Conservation (phyloP, 30 jellyfish, hydroid and myxozoan genomes). For the Turritopsis dohrnii region DNA sequence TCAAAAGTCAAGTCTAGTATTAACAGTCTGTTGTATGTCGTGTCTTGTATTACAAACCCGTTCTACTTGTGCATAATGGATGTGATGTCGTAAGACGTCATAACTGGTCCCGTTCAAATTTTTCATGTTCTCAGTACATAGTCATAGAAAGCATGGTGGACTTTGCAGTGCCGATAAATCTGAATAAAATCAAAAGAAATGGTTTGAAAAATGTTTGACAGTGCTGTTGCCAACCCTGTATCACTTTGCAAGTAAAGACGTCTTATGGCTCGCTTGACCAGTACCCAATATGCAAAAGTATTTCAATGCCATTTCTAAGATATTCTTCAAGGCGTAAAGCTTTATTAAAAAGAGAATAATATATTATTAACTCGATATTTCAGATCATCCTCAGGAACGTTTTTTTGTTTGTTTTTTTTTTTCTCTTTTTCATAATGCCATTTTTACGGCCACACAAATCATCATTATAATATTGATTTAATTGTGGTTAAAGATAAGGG, state of each 20-base stretch:
- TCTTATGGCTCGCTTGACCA: neutral
- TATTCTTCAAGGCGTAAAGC: too few species aligned
- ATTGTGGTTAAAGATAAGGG: neutral
- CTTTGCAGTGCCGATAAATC: conserved; percentile 16
- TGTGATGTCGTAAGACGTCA: neutral
- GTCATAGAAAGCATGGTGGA: conserved; percentile 4
- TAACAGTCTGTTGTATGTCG: neutral
- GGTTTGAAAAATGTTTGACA: neutral
- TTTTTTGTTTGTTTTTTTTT: too few species aligned
- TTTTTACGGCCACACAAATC: too few species aligned
- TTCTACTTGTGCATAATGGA: neutral
- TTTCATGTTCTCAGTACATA: neutral
- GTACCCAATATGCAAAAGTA: neutral
- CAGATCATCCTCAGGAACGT: too few species aligned
- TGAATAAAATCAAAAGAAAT: neutral
- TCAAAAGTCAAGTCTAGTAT: neutral
- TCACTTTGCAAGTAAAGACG: neutral
- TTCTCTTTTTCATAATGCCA: too few species aligned
- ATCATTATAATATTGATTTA: neutral
- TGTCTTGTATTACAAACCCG: neutral
- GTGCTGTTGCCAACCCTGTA: neutral
- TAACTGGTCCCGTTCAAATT: neutral
- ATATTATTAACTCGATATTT: too few species aligned
- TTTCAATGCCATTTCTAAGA: too few species aligned
- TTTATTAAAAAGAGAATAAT: too few species aligned